phyloP scores from a whole-genome alignment of 2,113 vertebrate species.

The Falcunculus frontatus region DNA sequence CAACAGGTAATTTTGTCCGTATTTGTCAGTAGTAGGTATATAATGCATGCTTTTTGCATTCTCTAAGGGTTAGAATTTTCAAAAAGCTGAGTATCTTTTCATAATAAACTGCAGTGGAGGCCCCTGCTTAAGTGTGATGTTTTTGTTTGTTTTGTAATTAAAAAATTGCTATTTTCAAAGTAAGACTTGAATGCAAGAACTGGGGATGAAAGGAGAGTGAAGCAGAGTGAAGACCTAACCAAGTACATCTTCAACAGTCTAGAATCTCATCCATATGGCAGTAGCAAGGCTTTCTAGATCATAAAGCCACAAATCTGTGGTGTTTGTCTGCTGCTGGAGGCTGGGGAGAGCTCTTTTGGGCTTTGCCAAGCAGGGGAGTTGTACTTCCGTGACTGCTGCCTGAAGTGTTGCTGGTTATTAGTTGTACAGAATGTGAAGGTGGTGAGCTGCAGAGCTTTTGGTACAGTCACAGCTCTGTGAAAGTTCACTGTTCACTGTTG shows the following conservation, averaged over 20 bases:
- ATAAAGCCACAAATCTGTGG: background rate
- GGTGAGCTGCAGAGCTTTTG: background rate
- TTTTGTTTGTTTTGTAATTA: background rate
- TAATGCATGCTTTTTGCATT: background rate
- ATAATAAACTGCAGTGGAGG: background rate
- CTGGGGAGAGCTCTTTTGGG: background rate
- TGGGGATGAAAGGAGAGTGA: background rate
- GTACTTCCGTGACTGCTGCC: background rate
- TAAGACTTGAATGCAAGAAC: background rate
- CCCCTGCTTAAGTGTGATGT: background rate
- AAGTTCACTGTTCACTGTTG: background rate
- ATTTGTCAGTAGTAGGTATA: background rate
- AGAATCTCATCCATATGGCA: background rate
- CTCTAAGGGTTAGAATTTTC: background rate
- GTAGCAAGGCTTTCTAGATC: background rate
- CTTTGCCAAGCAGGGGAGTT: background rate
- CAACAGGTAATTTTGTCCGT: background rate
- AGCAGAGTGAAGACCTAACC: background rate
- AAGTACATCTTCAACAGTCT: background rate
- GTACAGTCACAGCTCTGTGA: background rate
- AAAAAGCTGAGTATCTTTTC: background rate
- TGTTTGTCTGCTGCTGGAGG: background rate
- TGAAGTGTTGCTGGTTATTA: background rate
- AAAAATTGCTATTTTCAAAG: background rate
- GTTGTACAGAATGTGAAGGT: background rate